Evolutionary conservation across 2,888 invertebrate species (phyloP), one percentile per base, ranked within the genome.

Genomic region (Drosophila atripex): DNA sequence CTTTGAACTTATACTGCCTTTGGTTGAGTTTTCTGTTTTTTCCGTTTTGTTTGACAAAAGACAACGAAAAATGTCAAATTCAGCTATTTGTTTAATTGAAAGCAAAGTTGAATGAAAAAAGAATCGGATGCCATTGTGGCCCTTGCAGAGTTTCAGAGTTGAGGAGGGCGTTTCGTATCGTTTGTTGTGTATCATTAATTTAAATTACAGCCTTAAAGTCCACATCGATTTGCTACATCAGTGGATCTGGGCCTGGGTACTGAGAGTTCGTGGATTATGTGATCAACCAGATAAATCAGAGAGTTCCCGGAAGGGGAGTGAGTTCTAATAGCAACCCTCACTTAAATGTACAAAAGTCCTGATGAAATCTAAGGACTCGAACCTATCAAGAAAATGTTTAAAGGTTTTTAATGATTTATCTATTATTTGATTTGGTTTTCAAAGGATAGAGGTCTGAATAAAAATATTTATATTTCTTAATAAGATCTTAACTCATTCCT

Each of bases 41-140:
- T 32, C 8, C 39, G 7, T 7, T 18, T 35, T 8, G 23, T 11
- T 21, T 25, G 39, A 14, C 23, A 39, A 21, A 11, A 18, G 25
- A 39, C 38, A 69, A 51, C 63, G 28, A 61, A 71, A 73, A 84
- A 84, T 80, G 86, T 84, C 86, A 86, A 86, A 78, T 80, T 84
- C 86, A 86, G 84, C 84, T 76, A 80, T 84, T 80, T 84, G 84
- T 84, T 84, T 86, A 80, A 84, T 84, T 86, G 82, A 80, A 86
- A 83, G 75, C 45, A 63, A 60, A 50, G 41, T 16, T 9, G 3
- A 9, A 23, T 38, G 21, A 3, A n/a, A n/a, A n/a, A n/a, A n/a
- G n/a, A n/a, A n/a, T n/a, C n/a, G n/a, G n/a, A n/a, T n/a, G n/a
- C n/a, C 30, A 50, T 25, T 25, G 25, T 7, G 25, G 38, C 30